Base-by-base conservation (phyloP, 2,113 vertebrate species). In the Tachycineta bicolor region DNA sequence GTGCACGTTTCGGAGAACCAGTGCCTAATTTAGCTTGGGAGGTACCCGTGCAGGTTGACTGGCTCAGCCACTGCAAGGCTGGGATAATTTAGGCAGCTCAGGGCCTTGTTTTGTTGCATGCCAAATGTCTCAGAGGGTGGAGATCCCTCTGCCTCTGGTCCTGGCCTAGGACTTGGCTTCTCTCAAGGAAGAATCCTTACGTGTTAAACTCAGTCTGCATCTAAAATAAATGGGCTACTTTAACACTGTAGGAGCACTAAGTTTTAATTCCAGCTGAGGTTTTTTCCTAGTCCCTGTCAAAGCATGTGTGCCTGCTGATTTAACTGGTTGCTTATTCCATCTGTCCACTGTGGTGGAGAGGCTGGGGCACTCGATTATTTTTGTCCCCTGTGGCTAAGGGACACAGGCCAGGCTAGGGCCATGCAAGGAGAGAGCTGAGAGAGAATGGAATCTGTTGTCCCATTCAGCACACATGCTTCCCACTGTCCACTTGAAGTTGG, bases 1-100 rank as follows among this genome's bases (percentile, higher is more conserved):
- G n/a, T 0, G 1, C 4, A 2, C 14, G 31, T 78, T 85, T 68
- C 0, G 0, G 83, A 67, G 76, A 81, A 28, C 43, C 44, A 6
- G 24, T n/a, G 60, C 80, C 68, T 93, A 6, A 73, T 94, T 89
- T 87, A 71, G 80, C 13, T 2, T 71, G 89, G 83, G 73, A 96
- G 80, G 83, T 50, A 85, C 91, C 52, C 9, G 25, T 12, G n/a
- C 69, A 89, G 76, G 76, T 83, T 81, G 50, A 26, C 50, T 86
- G 89, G 89, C 65, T 90, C 53, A 53, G 55, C 79, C 4, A 11
- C 75, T 77, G 41, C 59, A 14, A 86, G 73, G 44, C 69, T 52
- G 52, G 77, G 39, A 18, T 67, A 31, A 70, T 55, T 70, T 31
- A 70, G 68, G 69, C 47, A 68, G 82, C 85, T 83, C 31, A n/a